These are phyloP conservation scores for Patella caerulea DNA, from an alignment of 2,888 invertebrate species.

Conservation along the genomic window DNA sequence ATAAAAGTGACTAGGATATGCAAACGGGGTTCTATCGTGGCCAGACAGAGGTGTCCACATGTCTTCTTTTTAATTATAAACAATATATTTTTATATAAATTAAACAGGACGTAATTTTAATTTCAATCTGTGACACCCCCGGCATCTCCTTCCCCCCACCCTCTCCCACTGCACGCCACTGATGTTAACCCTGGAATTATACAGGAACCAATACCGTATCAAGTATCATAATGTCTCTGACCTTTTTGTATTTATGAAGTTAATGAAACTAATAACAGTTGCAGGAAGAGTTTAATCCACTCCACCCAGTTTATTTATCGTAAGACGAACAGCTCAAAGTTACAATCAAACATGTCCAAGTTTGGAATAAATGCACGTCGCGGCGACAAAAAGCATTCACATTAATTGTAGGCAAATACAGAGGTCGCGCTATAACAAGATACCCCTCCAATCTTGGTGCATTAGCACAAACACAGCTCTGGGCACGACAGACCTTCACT, in stretches of 20 bases:
- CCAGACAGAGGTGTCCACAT: no score
- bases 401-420: conserved; percentile 7
- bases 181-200: no score
- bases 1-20: no score
- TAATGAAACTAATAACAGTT: conserved; percentile 9
- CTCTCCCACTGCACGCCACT: no score
- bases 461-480: conserved; percentile 9
- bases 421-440: conserved; percentile 8
- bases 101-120: no score
- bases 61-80: no score
- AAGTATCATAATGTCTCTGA: not conserved
- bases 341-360: conserved; percentile 10
- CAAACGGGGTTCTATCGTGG: no score
- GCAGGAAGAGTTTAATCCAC: not conserved
- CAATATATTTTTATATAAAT: no score
- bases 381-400: conserved; percentile 2
- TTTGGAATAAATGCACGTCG: not conserved
- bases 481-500: not conserved
- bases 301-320: not conserved
- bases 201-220: no score
- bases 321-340: not conserved
- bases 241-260: conserved; percentile 10
- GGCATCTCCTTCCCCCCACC: no score
- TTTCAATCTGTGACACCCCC: no score
- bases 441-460: conserved; percentile 9